Conservation (phyloP, 2,113 vertebrate genomes). For the Lycaon pictus region DNA sequence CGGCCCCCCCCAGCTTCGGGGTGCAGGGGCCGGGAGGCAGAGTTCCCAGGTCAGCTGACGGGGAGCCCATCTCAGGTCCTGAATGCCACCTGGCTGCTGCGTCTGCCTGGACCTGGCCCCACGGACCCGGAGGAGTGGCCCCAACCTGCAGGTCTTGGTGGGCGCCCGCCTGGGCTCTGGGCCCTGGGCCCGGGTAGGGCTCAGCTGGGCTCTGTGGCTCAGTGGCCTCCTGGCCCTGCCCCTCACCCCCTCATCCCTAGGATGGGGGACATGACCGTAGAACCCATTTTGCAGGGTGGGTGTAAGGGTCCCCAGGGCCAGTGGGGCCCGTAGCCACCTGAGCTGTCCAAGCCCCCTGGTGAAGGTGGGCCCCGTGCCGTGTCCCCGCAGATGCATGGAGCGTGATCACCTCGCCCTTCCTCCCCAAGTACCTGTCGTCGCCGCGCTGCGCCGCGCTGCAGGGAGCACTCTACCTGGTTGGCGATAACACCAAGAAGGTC, state of each 20-base stretch:
- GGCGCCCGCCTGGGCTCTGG: background rate
- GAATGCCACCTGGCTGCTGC: background rate
- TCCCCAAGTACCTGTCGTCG: conserved; percentile 97
- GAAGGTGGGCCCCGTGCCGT: accelerated
- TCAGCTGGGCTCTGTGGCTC: background rate
- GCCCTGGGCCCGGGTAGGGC: accelerated
- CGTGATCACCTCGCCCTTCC: conserved; percentile 94
- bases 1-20: no score
- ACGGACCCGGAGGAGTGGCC: background rate
- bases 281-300: background rate
- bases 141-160: accelerated
- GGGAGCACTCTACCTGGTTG: conserved; percentile 94
- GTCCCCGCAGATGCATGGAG: conserved; percentile 93
- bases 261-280: accelerated
- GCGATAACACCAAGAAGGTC: conserved; percentile 99
- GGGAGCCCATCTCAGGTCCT: background rate
- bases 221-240: accelerated
- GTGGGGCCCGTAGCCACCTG: background rate
- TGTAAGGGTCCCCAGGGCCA: background rate
- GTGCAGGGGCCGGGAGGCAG: background rate
- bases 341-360: background rate
- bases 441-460: conserved; percentile 92
- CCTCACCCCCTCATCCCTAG: background rate
- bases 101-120: background rate
- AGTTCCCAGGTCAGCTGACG: accelerated